Evolutionary conservation across 2,797 vertebrate genomes (phyloP), one percentile per base, ranked within the genome.

Genomic region (Merluccius polli): DNA sequence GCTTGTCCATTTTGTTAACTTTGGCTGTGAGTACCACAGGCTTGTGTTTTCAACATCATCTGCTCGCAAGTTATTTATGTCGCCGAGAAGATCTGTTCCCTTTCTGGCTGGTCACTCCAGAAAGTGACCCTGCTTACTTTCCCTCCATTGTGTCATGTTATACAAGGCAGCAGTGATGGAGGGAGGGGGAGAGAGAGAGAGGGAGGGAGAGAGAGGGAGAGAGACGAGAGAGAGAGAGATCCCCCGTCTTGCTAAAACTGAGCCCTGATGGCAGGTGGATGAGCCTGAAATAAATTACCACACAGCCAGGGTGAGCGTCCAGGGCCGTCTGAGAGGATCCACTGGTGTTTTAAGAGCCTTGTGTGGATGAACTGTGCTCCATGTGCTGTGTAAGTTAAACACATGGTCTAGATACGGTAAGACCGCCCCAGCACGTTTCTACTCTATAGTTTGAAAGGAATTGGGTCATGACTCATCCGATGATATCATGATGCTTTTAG

Each of bases 261-360:
- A 93, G 87, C 75, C 72, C 85, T 88, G 85, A 82, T 87, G 88
- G 90, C 92, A 93, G 92, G 90, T 93, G 92, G 87, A 88, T 87
- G 78, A 78, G 85, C 90, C 86, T 89, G 87, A 93, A 93, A 93
- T 93, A 93, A 88, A 91, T 89, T 9, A 84, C 86, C 69, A 4
- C 86, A 85, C 86, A 85, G 79, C 73, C 82, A 35, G 73, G 71
- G 35, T 31, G 75, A 77, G 72, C 73, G 71, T 79, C 11, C 81
- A 32, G 80, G 75, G 63, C 24, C 44, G 78, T 32, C 0, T 48
- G 73, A 83, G 83, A 75, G 84, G 75, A 80, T 77, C 74, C 78
- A 77, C 75, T 73, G 78, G 78, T 16, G 31, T 30, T 69, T 16
- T 32, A 18, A 69, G 59, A 27, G 59, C 59, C 59, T 65, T 65